phyloP scores from a whole-genome alignment of 1,140 invertebrate species.

The Zaprionus davidi region DNA sequence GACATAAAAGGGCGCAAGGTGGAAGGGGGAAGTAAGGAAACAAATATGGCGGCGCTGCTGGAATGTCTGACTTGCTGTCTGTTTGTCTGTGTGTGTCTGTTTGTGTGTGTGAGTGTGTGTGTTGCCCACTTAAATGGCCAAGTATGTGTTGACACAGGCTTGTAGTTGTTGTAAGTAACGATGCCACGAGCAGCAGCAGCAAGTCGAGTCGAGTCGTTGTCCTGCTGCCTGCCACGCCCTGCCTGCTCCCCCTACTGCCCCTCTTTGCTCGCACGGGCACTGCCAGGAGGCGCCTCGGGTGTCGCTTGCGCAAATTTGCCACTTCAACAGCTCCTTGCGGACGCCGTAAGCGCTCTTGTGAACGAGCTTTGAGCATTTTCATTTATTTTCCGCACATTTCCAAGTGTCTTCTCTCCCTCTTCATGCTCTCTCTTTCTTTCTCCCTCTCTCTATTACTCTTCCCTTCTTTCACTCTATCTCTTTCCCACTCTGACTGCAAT shows the following conservation, averaged over 20 bases:
- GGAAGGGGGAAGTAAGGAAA: conserved; percentile 34
- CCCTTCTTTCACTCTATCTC: conserved; percentile 14
- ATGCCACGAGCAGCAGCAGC: conserved; percentile 43
- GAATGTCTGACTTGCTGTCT: not conserved
- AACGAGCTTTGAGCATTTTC: conserved; percentile 84
- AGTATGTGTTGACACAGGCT: conserved; percentile 84
- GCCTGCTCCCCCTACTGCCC: not conserved
- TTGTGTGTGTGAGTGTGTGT: conserved; percentile 27
- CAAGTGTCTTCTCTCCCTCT: conserved; percentile 11
- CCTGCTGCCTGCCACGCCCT: conserved; percentile 40
- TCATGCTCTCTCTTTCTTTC: not conserved
- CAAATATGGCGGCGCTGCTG: conserved; percentile 67
- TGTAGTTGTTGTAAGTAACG: conserved; percentile 84
- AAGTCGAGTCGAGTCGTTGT: conserved; percentile 45
- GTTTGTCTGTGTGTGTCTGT: conserved; percentile 17
- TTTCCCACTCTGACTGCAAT: conserved; percentile 59
- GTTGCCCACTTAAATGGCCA: conserved; percentile 79
- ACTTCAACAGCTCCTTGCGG: conserved; percentile 84
- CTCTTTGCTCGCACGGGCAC: not conserved
- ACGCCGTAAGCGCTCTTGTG: conserved; percentile 84
- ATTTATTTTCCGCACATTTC: conserved; percentile 83
- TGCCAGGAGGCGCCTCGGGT: conserved; percentile 49
- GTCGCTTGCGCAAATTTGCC: conserved; percentile 84
- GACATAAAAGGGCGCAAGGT: conserved; percentile 57
- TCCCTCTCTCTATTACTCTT: not conserved